Evolutionary conservation across 2,797 vertebrate species (phyloP).

Genomic region (Chiroxiphia lanceolata): DNA sequence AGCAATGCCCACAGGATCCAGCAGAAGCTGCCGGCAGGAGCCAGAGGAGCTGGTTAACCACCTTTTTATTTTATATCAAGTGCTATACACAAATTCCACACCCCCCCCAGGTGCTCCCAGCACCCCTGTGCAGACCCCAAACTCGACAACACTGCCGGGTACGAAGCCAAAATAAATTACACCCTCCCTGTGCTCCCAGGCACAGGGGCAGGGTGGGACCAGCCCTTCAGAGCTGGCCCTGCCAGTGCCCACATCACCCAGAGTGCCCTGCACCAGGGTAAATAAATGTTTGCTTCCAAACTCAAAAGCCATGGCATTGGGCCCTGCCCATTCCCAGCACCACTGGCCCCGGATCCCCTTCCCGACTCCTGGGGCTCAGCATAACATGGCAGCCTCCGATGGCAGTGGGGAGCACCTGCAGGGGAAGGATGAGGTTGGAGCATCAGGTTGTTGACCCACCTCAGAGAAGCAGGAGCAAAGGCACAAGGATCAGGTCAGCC

Average conservation of each 20-base stretch:
- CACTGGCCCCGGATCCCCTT: rapidly evolving
- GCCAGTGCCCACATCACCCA: not conserved
- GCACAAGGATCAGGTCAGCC: not conserved
- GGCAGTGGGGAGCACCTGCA: not conserved
- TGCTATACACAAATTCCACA: not conserved
- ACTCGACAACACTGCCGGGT: rapidly evolving
- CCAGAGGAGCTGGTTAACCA: not conserved
- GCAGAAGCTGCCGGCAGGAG: not conserved
- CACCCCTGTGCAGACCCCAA: not conserved
- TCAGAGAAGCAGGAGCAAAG: not conserved
- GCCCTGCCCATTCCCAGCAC: not conserved
- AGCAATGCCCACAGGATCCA: not conserved
- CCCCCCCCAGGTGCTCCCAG: not conserved
- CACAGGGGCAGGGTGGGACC: rapidly evolving
- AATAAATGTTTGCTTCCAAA: not conserved
- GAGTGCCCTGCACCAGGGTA: not conserved
- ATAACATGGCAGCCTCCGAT: not conserved
- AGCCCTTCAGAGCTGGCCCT: rapidly evolving
- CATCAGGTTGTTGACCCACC: not conserved
- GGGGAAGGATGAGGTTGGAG: not conserved
- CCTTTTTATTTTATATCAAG: conserved; percentile 45
- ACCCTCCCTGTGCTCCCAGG: not conserved
- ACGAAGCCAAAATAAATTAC: not conserved
- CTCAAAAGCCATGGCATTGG: rapidly evolving
- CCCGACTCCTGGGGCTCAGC: not conserved